A percentile compares a stretch with the other conserved stretches of the same genome.
phyloP scores from a whole-genome alignment of 1,140 invertebrate genomes.

The Amyelois transitella region DNA sequence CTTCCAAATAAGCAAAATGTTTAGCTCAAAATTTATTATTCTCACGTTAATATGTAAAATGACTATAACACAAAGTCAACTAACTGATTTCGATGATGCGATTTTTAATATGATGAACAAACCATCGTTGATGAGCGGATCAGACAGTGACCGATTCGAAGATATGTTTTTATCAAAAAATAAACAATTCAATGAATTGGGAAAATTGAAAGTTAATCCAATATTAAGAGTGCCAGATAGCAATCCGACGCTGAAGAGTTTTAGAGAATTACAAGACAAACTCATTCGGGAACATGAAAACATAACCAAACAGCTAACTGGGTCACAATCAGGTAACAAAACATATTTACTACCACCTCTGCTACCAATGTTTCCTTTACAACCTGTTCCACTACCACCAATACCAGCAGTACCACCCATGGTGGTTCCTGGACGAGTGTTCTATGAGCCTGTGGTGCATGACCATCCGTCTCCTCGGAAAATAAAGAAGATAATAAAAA shows the following conservation, averaged over 20 bases:
- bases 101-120: neutral
- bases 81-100: neutral
- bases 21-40: neutral
- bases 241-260: neutral
- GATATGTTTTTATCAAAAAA: neutral
- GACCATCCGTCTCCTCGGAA: slow-evolving; percentile 42
- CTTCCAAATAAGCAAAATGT: neutral
- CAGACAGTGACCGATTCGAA: neutral
- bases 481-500: slow-evolving; percentile 31
- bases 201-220: neutral
- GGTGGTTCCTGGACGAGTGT: slow-evolving; percentile 31
- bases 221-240: neutral
- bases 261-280: neutral
- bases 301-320: neutral
- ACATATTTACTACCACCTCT: neutral
- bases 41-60: neutral
- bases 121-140: neutral
- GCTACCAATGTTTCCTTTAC: neutral
- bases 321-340: neutral
- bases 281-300: neutral
- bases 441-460: slow-evolving; percentile 47
- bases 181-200: neutral
- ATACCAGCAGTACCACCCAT: too few species aligned
- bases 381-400: slow-evolving; percentile 11
- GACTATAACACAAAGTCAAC: neutral